phyloP scores from a whole-genome alignment of 2,888 invertebrate species.

The Cynaeus angustus region DNA sequence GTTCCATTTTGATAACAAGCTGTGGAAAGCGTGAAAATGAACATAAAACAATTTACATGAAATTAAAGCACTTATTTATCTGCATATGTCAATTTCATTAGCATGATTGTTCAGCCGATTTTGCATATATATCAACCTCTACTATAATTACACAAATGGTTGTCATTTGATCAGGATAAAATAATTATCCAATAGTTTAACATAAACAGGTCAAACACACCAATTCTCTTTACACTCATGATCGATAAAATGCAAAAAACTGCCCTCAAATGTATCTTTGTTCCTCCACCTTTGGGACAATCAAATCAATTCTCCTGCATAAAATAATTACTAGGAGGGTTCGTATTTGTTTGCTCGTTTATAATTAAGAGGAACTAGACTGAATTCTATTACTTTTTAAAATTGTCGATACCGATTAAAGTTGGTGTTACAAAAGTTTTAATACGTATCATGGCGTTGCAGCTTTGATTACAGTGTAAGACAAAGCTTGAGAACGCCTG shows the following conservation, averaged over 20 bases:
- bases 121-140: slow-evolving; percentile 33
- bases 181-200: slow-evolving; percentile 9
- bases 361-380: background rate
- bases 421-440: background rate
- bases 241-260: background rate
- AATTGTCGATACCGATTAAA: slow-evolving; percentile 5
- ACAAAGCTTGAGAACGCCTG: background rate
- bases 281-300: slow-evolving; percentile 5
- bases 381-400: slow-evolving; percentile 5
- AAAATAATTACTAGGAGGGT: slow-evolving; percentile 7
- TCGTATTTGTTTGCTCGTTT: slow-evolving; percentile 3
- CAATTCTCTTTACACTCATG: background rate
- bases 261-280: background rate
- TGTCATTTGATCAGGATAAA: slow-evolving; percentile 15
- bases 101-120: slow-evolving; percentile 52
- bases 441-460: background rate
- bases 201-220: background rate
- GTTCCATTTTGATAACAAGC: slow-evolving; percentile 41
- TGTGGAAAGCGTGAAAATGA: slow-evolving; percentile 39
- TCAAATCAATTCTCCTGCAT: background rate
- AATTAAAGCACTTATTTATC: slow-evolving; percentile 57
- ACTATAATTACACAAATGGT: slow-evolving; percentile 33
- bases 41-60: slow-evolving; percentile 55
- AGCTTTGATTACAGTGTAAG: background rate
- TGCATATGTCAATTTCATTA: slow-evolving; percentile 57